A percentile compares a stretch with the other conserved stretches of the same genome.
Conservation (phyloP, 2,797 vertebrate genomes). For the Cryptoprocta ferox region DNA sequence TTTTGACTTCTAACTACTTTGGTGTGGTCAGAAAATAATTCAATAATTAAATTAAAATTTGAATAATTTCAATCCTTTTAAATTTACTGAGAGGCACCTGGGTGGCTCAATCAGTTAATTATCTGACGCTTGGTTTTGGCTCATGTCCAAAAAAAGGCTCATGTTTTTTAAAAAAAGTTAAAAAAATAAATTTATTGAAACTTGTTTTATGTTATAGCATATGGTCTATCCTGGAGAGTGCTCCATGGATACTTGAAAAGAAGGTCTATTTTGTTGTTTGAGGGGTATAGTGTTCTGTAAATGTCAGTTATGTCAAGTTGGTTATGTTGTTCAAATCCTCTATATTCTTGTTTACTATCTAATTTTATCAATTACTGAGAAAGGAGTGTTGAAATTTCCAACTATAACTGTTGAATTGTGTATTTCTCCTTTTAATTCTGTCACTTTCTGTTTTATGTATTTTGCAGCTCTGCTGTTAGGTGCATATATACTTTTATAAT, state of each 20-base stretch:
- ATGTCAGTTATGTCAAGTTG: background rate
- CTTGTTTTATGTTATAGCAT: background rate
- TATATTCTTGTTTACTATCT: background rate
- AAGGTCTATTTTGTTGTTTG: background rate
- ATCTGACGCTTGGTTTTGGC: too few relatives aligned
- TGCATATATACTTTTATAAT: background rate
- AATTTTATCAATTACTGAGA: background rate
- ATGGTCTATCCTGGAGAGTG: background rate
- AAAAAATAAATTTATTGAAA: background rate
- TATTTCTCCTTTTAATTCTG: slow-evolving; percentile 20
- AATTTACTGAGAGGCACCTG: background rate
- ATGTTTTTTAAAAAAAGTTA: too few relatives aligned
- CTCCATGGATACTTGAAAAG: background rate
- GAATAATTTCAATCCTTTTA: background rate
- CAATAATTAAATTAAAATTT: too few relatives aligned
- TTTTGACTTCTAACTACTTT: background rate
- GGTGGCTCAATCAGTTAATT: too few relatives aligned
- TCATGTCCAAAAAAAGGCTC: too few relatives aligned
- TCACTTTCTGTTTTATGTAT: slow-evolving; percentile 31
- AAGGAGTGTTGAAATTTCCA: background rate
- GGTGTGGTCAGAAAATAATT: background rate
- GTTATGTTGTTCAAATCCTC: background rate
- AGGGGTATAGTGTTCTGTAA: background rate
- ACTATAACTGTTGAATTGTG: background rate
- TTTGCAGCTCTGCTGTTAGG: background rate